phyloP scores from a whole-genome alignment of 2,113 vertebrate genomes.

The Pampusana beccarii region DNA sequence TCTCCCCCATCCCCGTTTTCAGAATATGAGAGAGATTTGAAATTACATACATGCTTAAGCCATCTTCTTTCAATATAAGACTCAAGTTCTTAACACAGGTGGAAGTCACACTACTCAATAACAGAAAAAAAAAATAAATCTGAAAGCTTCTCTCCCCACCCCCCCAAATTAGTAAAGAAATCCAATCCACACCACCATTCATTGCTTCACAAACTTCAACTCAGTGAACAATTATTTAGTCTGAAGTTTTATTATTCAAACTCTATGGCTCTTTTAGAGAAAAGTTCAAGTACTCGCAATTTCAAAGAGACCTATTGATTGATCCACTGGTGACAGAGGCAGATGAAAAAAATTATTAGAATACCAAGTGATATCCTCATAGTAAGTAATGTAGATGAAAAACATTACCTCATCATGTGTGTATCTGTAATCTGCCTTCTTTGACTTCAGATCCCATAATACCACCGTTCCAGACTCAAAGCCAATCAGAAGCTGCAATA shows the following conservation, averaged over 20 bases:
- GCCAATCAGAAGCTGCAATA: slow-evolving; percentile 95
- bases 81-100: not conserved
- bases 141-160: not conserved
- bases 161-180: not conserved
- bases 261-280: not conserved
- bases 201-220: not conserved
- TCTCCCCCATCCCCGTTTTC: fast-evolving
- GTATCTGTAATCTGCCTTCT: slow-evolving; percentile 98
- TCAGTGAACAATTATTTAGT: not conserved
- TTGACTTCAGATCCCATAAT: slow-evolving; percentile 98
- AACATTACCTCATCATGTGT: slow-evolving; percentile 94
- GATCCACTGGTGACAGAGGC: not conserved
- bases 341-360: not conserved
- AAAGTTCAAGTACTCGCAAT: not conserved
- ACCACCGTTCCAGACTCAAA: slow-evolving; percentile 96
- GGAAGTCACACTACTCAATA: not conserved
- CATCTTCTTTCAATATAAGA: not conserved
- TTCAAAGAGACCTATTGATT: not conserved
- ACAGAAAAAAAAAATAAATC: not conserved
- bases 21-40: not conserved
- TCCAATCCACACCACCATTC: not conserved
- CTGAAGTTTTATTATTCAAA: not conserved
- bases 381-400: not conserved
- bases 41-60: not conserved
- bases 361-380: not conserved